phyloP scores from a whole-genome alignment of 2,797 vertebrate species.

The Rhinichthys osculus region DNA sequence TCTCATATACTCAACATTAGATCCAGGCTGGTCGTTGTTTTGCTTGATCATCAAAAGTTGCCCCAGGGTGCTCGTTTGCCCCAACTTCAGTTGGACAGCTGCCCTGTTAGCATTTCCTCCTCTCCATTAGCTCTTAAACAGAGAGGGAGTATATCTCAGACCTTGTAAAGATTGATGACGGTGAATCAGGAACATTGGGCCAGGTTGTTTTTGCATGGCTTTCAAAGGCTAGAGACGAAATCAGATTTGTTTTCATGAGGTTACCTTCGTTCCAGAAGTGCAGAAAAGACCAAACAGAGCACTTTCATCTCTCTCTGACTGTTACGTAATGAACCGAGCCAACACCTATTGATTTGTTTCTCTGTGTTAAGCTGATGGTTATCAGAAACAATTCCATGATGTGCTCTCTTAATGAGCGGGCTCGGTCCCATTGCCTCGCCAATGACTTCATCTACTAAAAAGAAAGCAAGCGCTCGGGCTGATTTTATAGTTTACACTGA shows the following conservation, averaged over 20 bases:
- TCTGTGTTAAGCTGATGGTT: constrained; percentile 52
- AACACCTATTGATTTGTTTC: constrained; percentile 58
- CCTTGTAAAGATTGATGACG: constrained; percentile 34
- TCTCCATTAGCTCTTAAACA: constrained; percentile 37
- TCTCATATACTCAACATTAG: not conserved
- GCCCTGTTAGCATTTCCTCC: constrained; percentile 48
- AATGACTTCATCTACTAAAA: constrained; percentile 47
- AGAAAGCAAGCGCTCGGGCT: not conserved
- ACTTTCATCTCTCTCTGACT: constrained; percentile 53
- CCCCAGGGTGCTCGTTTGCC: constrained; percentile 34
- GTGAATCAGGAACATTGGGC: not conserved
- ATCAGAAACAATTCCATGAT: constrained; percentile 55
- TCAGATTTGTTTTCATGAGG: constrained; percentile 24
- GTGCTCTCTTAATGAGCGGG: constrained; percentile 50
- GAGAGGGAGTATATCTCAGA: constrained; percentile 15
- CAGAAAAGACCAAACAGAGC: constrained; percentile 27
- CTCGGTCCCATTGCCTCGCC: constrained; percentile 4
- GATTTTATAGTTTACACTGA: constrained; percentile 40
- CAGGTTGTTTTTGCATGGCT: constrained; percentile 11
- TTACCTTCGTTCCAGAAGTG: constrained; percentile 16
- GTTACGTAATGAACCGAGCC: constrained; percentile 50
- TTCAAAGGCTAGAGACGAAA: constrained; percentile 13
- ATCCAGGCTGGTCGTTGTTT: constrained; percentile 43
- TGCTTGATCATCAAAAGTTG: constrained; percentile 49
- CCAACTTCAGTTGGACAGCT: constrained; percentile 48